Evolutionary conservation across 2,797 vertebrate genomes (phyloP).

Genomic region (Hydrolagus colliei): DNA sequence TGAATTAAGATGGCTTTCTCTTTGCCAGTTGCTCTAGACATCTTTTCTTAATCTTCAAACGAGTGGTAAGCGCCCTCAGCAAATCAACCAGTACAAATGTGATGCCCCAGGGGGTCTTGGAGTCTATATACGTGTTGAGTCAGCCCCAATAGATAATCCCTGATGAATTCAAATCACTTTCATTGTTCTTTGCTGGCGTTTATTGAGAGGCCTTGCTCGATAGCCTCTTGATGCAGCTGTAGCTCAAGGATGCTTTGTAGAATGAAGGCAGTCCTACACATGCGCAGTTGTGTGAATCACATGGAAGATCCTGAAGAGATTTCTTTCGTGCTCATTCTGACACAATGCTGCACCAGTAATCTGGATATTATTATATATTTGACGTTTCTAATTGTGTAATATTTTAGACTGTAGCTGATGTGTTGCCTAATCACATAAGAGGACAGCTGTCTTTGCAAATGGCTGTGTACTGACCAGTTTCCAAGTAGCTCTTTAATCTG

Average conservation of each 20-base stretch:
- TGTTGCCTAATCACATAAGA: background rate
- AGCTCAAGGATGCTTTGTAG: background rate
- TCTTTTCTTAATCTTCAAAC: background rate
- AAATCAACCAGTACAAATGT: background rate
- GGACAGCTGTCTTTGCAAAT: background rate
- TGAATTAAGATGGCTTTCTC: background rate
- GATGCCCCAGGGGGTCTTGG: background rate
- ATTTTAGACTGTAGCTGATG: background rate
- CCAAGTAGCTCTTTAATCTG: background rate
- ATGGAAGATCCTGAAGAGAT: background rate
- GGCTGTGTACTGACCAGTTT: conserved; percentile 8
- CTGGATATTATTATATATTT: background rate
- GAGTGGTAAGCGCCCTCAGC: background rate
- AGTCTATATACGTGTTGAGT: background rate
- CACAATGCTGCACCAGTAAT: background rate
- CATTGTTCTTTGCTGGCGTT: background rate
- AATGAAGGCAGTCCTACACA: background rate
- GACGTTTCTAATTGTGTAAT: background rate
- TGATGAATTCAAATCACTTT: too few relatives aligned
- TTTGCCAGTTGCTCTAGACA: background rate
- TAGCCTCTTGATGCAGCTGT: background rate
- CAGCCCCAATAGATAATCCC: background rate
- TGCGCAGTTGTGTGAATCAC: background rate
- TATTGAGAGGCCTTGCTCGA: background rate
- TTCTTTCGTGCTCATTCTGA: background rate